Percentiles rank a stretch among this genome's conserved stretches.
These are phyloP conservation scores for Haliclona indistincta DNA, from an alignment of 37 sponge, comb jelly and placozoan species.

Conservation along the genomic window DNA sequence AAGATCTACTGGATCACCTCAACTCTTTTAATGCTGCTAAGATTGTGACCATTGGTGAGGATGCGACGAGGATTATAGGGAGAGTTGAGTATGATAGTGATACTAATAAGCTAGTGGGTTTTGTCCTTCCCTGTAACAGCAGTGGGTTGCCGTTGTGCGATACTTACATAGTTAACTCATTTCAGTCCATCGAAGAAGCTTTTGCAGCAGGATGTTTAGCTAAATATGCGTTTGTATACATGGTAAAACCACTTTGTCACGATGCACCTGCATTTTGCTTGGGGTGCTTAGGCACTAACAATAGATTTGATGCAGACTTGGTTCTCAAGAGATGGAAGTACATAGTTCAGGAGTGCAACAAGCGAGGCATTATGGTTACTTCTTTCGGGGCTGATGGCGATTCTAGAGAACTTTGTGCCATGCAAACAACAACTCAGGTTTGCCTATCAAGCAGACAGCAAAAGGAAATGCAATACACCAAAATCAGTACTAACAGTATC, in stretches of 20 bases:
- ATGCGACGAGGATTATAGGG: slow-evolving; percentile 31
- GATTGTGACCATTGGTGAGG: slow-evolving; percentile 23
- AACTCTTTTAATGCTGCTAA: not conserved
- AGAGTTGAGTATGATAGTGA: slow-evolving; percentile 30
- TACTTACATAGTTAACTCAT: slow-evolving; percentile 15
- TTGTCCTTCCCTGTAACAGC: slow-evolving; percentile 18
- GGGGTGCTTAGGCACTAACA: slow-evolving; percentile 29
- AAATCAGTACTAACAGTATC: not conserved
- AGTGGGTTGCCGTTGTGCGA: slow-evolving; percentile 14
- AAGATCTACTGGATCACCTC: slow-evolving; percentile 24
- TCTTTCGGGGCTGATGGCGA: slow-evolving; percentile 43
- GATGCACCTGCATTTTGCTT: slow-evolving; percentile 24
- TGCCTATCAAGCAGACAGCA: too few species aligned
- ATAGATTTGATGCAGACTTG: slow-evolving; percentile 24
- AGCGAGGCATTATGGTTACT: slow-evolving; percentile 11
- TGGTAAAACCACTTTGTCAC: slow-evolving; percentile 27
- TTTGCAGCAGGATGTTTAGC: slow-evolving; percentile 7
- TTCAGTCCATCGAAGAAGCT: slow-evolving; percentile 3
- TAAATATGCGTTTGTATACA: slow-evolving; percentile 35
- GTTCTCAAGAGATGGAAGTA: slow-evolving; percentile 25
- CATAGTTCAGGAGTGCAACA: slow-evolving; percentile 14
- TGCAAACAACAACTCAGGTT: slow-evolving; percentile 13
- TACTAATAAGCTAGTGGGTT: slow-evolving; percentile 31
- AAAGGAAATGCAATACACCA: too few species aligned
- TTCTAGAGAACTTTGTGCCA: slow-evolving; percentile 15